A percentile compares a stretch with the other conserved stretches of the same genome.
Conservation (phyloP, 2,113 vertebrate genomes). For the Vulpes lagopus region DNA sequence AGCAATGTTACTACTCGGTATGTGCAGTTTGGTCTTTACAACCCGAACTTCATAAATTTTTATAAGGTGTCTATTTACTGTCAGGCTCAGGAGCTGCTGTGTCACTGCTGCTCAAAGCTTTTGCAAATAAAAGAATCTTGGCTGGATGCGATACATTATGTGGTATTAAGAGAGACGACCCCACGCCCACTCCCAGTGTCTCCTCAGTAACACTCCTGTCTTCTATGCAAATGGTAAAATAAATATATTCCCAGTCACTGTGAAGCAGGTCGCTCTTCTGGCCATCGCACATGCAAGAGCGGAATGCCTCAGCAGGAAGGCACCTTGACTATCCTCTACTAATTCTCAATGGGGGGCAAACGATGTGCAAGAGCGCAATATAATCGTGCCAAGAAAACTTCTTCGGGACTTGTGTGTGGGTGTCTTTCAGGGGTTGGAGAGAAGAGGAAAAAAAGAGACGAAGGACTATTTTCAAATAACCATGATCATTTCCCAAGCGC, state of each 20-base stretch:
- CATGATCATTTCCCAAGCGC: background rate
- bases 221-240: constrained; percentile 27
- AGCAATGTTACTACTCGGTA: constrained; percentile 48
- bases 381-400: background rate
- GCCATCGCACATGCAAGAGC: background rate
- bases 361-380: background rate
- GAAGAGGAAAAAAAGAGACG: background rate
- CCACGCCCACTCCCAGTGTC: background rate
- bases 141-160: background rate
- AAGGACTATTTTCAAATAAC: background rate
- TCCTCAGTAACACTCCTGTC: background rate
- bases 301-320: background rate
- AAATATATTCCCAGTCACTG: background rate
- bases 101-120: constrained; percentile 56
- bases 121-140: constrained; percentile 49
- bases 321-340: background rate
- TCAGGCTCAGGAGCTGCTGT: constrained; percentile 58
- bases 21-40: constrained; percentile 71
- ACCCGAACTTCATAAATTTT: constrained; percentile 81
- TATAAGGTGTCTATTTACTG: constrained; percentile 77
- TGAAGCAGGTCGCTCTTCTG: background rate
- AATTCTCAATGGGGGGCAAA: background rate
- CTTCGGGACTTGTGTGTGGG: background rate
- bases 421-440: background rate
- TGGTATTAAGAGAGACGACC: background rate